Conservation (phyloP, 2,888 invertebrate genomes). For the Epistrophella euchroma region DNA sequence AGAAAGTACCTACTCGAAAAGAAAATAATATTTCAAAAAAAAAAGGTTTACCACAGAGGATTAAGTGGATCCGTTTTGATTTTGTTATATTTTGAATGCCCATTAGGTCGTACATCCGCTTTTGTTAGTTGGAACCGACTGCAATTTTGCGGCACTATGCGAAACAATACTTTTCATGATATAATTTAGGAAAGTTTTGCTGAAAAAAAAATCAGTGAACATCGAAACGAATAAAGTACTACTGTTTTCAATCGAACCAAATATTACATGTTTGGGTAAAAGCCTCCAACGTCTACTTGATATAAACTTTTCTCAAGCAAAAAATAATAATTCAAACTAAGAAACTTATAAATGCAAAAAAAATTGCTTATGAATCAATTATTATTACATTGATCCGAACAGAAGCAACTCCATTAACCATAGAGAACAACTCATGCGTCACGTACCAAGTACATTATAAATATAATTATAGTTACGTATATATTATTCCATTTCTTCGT, state of each 20-base stretch:
- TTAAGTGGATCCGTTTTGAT: too few relatives aligned
- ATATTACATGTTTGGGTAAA: not conserved
- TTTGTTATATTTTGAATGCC: too few relatives aligned
- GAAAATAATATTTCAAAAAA: too few relatives aligned
- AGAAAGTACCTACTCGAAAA: too few relatives aligned
- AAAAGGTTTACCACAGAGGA: too few relatives aligned
- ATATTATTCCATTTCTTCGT: slow-evolving; percentile 17
- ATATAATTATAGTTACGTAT: not conserved
- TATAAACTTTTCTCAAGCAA: not conserved
- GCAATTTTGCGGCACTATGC: too few relatives aligned
- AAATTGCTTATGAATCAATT: slow-evolving; percentile 15
- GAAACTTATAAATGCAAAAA: slow-evolving; percentile 6
- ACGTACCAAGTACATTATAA: slow-evolving; percentile 20
- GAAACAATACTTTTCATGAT: too few relatives aligned
- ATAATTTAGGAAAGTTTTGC: too few relatives aligned
- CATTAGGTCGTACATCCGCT: too few relatives aligned
- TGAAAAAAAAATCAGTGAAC: too few relatives aligned
- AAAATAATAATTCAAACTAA: not conserved
- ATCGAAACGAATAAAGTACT: too few relatives aligned
- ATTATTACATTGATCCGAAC: not conserved
- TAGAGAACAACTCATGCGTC: slow-evolving; percentile 22
- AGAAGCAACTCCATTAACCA: slow-evolving; percentile 1
- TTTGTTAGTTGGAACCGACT: too few relatives aligned
- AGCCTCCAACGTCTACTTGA: not conserved
- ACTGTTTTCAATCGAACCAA: not conserved